These are phyloP conservation scores for Nesidiocoris tenuis DNA, from an alignment of 2,888 invertebrate species.

Conservation along the genomic window DNA sequence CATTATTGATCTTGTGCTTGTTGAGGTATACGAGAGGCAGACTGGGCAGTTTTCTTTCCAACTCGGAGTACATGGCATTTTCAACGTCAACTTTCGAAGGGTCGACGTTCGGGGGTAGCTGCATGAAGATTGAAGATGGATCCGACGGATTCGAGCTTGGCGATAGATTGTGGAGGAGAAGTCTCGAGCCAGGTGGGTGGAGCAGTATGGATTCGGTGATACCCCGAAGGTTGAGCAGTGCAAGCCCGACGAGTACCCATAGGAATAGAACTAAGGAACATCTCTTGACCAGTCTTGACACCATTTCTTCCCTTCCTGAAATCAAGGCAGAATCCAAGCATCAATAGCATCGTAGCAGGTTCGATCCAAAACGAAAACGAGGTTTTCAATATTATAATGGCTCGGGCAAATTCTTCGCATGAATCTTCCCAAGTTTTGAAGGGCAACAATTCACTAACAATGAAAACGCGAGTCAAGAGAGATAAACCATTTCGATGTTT, in stretches of 20 bases:
- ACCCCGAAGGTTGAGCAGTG: constrained; percentile 51
- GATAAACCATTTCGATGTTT: neutral
- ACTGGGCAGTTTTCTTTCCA: constrained; percentile 77
- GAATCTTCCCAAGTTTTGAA: too few relatives aligned
- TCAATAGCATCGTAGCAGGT: neutral
- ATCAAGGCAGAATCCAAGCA: neutral
- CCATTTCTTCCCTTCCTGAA: constrained; percentile 49
- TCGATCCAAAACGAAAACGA: neutral
- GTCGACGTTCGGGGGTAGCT: constrained; percentile 55
- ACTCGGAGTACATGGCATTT: constrained; percentile 59
- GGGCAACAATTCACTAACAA: too few relatives aligned
- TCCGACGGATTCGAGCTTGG: constrained; percentile 56
- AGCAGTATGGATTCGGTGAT: constrained; percentile 51
- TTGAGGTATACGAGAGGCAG: constrained; percentile 84
- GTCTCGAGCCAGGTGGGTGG: constrained; percentile 56
- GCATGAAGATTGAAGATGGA: constrained; percentile 13
- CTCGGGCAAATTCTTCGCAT: too few relatives aligned
- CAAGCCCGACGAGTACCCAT: constrained; percentile 52
- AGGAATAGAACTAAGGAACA: constrained; percentile 50
- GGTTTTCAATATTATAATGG: neutral
- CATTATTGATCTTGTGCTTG: constrained; percentile 73
- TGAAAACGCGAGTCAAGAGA: neutral
- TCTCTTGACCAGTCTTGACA: constrained; percentile 50
- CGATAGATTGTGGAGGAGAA: constrained; percentile 58
- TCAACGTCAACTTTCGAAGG: constrained; percentile 65